phyloP scores from a whole-genome alignment of 2,888 invertebrate species.

The Andrena haemorrhoa region DNA sequence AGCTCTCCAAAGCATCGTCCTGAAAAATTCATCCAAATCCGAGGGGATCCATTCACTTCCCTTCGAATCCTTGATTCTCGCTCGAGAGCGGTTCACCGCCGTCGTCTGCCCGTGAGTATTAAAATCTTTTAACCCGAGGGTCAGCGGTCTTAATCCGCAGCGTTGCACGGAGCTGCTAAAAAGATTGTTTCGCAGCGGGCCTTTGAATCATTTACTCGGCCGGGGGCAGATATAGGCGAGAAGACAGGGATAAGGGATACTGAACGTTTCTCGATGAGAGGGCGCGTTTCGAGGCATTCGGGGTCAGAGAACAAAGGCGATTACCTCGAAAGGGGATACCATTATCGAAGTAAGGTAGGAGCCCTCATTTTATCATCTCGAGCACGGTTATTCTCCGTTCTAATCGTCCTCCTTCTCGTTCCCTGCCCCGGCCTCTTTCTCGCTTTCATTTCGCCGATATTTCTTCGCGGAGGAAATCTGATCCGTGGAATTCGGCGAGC shows the following conservation, averaged over 20 bases:
- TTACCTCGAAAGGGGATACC: conserved; percentile 53
- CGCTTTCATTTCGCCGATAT: neutral
- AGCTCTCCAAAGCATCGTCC: neutral
- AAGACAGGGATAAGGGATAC: neutral
- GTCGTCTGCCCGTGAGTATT: neutral
- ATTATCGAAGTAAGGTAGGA: conserved; percentile 47
- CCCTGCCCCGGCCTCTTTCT: neutral
- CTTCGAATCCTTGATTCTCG: neutral
- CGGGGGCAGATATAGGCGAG: neutral
- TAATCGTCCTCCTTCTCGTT: conserved; percentile 25
- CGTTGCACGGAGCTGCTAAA: neutral
- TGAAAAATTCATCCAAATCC: conserved; percentile 1
- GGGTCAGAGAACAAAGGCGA: conserved; percentile 57
- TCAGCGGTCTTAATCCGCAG: neutral
- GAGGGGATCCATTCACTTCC: neutral
- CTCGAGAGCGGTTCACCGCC: neutral
- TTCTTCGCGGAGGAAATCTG: neutral
- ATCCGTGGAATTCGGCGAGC: neutral
- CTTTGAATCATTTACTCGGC: conserved; percentile 23
- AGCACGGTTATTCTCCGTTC: conserved; percentile 30
- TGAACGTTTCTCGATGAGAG: conserved; percentile 23
- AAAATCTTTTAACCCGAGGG: conserved; percentile 2
- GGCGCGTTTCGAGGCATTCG: conserved; percentile 17
- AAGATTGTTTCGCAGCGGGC: no score
- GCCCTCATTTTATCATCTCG: conserved; percentile 46